phyloP scores from a whole-genome alignment of 2,113 vertebrate species.

The Ammodytes marinus region DNA sequence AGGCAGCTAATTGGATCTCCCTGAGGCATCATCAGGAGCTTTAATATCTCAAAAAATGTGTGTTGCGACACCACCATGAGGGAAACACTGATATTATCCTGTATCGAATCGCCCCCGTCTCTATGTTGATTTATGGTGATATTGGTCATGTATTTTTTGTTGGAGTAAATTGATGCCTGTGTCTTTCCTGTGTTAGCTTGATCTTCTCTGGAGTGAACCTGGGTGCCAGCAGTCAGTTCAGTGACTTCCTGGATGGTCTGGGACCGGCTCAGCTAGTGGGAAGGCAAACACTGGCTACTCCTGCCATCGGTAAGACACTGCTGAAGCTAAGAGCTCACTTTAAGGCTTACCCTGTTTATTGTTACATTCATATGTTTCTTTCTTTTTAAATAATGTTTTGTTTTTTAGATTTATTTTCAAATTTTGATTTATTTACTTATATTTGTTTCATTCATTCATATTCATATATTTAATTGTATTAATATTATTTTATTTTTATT shows the following conservation, averaged over 20 bases:
- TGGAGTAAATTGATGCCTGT: background rate
- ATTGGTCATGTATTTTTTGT: background rate
- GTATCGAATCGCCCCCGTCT: background rate
- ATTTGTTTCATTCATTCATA: too few relatives aligned
- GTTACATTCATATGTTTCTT: background rate
- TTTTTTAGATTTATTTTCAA: too few relatives aligned
- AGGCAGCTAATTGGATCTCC: background rate
- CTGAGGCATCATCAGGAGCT: background rate
- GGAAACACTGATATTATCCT: background rate
- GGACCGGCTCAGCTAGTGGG: slow-evolving; percentile 98
- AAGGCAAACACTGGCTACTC: slow-evolving; percentile 95
- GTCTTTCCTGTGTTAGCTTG: slow-evolving; percentile 82
- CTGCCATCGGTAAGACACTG: slow-evolving; percentile 93
- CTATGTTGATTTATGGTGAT: too few relatives aligned
- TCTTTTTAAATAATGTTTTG: background rate
- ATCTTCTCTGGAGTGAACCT: slow-evolving; percentile 96
- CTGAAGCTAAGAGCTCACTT: background rate
- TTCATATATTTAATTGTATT: too few relatives aligned
- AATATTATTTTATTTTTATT: too few relatives aligned
- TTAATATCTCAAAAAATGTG: background rate
- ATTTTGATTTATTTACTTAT: too few relatives aligned
- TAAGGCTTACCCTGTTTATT: background rate
- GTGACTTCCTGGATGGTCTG: slow-evolving; percentile 96
- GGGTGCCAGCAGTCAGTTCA: slow-evolving; percentile 96
- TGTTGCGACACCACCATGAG: background rate